These are phyloP conservation scores for Donacobius atricapilla DNA, from an alignment of 2,113 vertebrate species.

Conservation along the genomic window DNA sequence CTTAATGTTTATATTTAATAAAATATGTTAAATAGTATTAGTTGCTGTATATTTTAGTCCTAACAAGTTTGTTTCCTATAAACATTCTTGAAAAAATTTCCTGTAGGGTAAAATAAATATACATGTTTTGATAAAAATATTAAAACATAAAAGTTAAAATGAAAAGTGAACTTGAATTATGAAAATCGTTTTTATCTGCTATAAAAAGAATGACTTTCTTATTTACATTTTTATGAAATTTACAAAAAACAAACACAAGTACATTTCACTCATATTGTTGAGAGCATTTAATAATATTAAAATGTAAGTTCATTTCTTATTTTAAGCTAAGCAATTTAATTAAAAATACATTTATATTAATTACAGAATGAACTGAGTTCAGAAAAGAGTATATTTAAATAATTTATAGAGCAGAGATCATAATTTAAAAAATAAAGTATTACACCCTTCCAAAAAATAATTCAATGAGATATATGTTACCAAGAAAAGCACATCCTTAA, in stretches of 20 bases:
- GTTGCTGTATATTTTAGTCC: slow-evolving; percentile 91
- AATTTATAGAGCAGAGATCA: slow-evolving; percentile 43
- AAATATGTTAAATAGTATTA: slow-evolving; percentile 88
- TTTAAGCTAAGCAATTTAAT: slow-evolving; percentile 42
- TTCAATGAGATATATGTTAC: slow-evolving; percentile 45
- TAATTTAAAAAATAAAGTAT: slow-evolving; percentile 49
- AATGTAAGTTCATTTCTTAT: slow-evolving; percentile 57
- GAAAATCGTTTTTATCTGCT: slow-evolving; percentile 72
- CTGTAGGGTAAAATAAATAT: slow-evolving; percentile 92
- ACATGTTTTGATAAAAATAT: slow-evolving; percentile 83
- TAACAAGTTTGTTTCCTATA: slow-evolving; percentile 83
- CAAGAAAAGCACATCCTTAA: slow-evolving; percentile 10
- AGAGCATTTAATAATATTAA: slow-evolving; percentile 52
- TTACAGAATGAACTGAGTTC: slow-evolving; percentile 45
- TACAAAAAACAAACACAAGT: background rate
- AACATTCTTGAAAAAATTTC: slow-evolving; percentile 79
- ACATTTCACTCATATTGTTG: background rate
- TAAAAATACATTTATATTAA: slow-evolving; percentile 53
- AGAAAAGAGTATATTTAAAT: slow-evolving; percentile 57
- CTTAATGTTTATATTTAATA: slow-evolving; percentile 87
- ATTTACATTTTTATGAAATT: slow-evolving; percentile 68
- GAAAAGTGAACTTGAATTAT: slow-evolving; percentile 79
- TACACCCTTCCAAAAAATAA: slow-evolving; percentile 28
- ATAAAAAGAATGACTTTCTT: slow-evolving; percentile 62
- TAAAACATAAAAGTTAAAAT: slow-evolving; percentile 80